These are phyloP conservation scores for Chrysolina americana DNA, from an alignment of 2,888 invertebrate genomes.

Conservation along the genomic window DNA sequence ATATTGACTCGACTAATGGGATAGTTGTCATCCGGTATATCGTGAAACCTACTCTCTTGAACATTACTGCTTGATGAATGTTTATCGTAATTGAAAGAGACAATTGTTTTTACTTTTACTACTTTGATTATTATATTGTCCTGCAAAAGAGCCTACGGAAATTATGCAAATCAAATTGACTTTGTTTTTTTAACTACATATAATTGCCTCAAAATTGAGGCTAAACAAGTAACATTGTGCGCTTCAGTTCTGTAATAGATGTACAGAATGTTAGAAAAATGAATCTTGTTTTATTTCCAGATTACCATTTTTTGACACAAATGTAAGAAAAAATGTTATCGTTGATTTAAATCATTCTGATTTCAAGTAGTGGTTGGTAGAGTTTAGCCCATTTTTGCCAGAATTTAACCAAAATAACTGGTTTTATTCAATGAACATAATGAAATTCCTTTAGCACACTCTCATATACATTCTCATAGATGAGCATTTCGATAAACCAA, in stretches of 20 bases:
- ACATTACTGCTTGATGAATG: slow-evolving; percentile 25
- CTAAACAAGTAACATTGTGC: background rate
- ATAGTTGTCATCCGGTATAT: slow-evolving; percentile 23
- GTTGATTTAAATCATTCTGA: too few species aligned
- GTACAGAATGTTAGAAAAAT: background rate
- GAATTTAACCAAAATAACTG: too few species aligned
- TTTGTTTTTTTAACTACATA: slow-evolving; percentile 8
- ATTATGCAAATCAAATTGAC: slow-evolving; percentile 3
- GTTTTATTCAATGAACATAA: too few species aligned
- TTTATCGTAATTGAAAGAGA: slow-evolving; percentile 24
- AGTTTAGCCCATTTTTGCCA: too few species aligned
- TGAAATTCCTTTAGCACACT: too few species aligned
- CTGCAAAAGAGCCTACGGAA: slow-evolving; percentile 6
- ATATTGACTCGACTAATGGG: slow-evolving; percentile 10
- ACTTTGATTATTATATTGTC: slow-evolving; percentile 4
- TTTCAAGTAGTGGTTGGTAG: too few species aligned
- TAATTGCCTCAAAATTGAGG: background rate
- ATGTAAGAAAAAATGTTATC: too few species aligned
- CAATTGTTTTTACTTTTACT: slow-evolving; percentile 25
- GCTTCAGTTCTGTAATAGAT: background rate
- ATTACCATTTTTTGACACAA: too few species aligned
- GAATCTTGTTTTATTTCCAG: background rate
- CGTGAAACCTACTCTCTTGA: slow-evolving; percentile 1
- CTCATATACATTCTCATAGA: too few species aligned
- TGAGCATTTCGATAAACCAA: too few species aligned